Conservation (phyloP, 2,113 vertebrate genomes). For the Benthochromis sp. region DNA sequence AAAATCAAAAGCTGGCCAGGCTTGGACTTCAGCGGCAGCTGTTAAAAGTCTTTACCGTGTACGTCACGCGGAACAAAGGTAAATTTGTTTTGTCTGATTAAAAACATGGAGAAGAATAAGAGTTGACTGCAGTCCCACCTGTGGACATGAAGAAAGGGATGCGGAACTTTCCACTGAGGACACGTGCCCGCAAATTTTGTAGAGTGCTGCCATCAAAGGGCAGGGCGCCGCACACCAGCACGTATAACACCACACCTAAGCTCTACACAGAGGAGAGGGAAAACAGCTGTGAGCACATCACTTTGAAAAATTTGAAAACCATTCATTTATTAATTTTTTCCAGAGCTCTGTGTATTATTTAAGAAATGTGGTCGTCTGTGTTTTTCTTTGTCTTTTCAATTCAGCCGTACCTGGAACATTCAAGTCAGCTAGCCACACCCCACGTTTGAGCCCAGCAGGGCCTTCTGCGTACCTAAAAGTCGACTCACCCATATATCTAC, state of each 20-base stretch:
- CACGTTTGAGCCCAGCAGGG: not conserved
- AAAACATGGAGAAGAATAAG: not conserved
- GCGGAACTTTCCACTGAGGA: constrained; percentile 96
- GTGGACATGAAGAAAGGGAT: constrained; percentile 99
- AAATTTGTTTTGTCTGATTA: not conserved
- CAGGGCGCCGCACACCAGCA: constrained; percentile 93
- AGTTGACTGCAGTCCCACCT: constrained; percentile 68
- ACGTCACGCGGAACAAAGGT: not conserved
- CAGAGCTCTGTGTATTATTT: no score
- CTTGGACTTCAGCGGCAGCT: not conserved
- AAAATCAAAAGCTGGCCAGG: not conserved
- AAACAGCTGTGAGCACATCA: not conserved
- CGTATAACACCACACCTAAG: constrained; percentile 93
- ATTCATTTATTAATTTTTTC: not conserved
- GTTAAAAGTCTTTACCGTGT: not conserved
- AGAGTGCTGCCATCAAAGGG: constrained; percentile 97
- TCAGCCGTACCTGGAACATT: not conserved
- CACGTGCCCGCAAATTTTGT: constrained; percentile 92
- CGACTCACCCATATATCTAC: constrained; percentile 95
- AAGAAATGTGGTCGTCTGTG: not conserved
- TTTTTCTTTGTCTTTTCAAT: not conserved
- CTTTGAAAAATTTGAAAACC: not conserved
- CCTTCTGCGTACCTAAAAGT: not conserved
- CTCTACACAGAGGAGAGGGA: constrained; percentile 69
- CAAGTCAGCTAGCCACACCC: not conserved